Percentiles rank a stretch among this genome's conserved stretches.
Evolutionary conservation across 1,140 invertebrate species (phyloP).

Genomic region (Agrilus planipennis): DNA sequence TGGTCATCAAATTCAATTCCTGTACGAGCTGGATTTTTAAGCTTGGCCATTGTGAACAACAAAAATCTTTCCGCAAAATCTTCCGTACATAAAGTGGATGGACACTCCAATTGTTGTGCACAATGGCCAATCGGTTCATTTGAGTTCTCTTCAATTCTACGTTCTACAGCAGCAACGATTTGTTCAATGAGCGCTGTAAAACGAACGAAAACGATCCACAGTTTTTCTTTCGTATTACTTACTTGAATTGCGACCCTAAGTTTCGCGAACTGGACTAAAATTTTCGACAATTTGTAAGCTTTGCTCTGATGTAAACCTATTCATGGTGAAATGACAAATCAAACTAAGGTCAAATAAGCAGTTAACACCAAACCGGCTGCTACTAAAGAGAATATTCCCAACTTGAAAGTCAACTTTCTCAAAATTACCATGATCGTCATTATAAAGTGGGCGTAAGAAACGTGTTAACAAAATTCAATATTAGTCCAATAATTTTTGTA

Average conservation of each 20-base stretch:
- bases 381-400: no score
- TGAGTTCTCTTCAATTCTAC: constrained; percentile 19
- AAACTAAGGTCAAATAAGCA: constrained; percentile 9
- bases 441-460: no score
- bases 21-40: constrained; percentile 20
- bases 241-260: constrained; percentile 16
- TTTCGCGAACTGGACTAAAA: constrained; percentile 18
- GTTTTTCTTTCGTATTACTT: constrained; percentile 19
- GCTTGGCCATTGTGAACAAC: constrained; percentile 13
- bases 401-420: no score
- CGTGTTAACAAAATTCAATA: no score
- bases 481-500: no score
- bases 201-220: constrained; percentile 14
- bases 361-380: no score
- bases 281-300: constrained; percentile 12
- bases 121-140: constrained; percentile 21
- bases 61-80: constrained; percentile 20
- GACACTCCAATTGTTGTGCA: constrained; percentile 18
- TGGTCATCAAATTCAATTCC: no score
- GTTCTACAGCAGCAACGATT: constrained; percentile 20
- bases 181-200: constrained; percentile 13
- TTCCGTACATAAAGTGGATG: constrained; percentile 21
- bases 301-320: constrained; percentile 6
- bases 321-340: constrained; percentile 7
- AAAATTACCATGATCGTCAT: no score